Base-by-base conservation (phyloP, 2,797 vertebrate genomes). In the Sardinella longiceps region DNA sequence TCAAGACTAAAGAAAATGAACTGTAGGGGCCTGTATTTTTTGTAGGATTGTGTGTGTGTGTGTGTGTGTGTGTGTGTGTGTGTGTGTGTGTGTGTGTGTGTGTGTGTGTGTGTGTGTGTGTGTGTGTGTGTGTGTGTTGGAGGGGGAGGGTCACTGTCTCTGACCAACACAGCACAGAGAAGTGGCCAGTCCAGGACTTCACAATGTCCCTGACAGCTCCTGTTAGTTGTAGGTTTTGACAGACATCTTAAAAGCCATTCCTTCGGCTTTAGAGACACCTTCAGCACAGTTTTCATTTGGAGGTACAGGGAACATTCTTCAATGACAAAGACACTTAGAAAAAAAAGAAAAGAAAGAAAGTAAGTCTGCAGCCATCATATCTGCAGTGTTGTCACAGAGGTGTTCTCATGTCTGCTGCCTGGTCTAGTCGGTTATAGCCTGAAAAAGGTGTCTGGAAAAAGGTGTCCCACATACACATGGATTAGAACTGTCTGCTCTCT, bases 401-500 rank as follows among this genome's bases (percentile, higher is more conserved):
- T 39, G 37, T 74, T 33, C 37, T 74, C 33, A 74, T 18, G 66
- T 37, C 66, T 74, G 33, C 1, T 18, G 30, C 28, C 28, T 70
- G 63, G 30, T 33, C 4, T 20, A 15, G 30, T 18, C 37, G 20
- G 20, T 77, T 43, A 43, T 43, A 14, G 70, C 70, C 70, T 10
- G 66, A 70, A 33, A 30, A 33, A 18, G 30, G 66, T 15, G 18
- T 43, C 37, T 39, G 37, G 1, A 5, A 10, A 10, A 37, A 77
- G 18, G 70, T 20, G 37, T 33, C 37, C 37, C 12, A 77, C 33
- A 33, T 10, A 20, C 15, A 18, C 9, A 5, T 43, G 37, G 20
- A 43, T 39, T 43, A 60, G 9, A n/a, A 77, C 18, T 77, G 51
- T 43, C 33, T 39, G 37, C 18, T 18, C 33, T 39, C 90, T 90